A percentile compares a stretch with the other conserved stretches of the same genome.
Conservation (phyloP, 2,797 vertebrate species). For the Molossus alvarezi region DNA sequence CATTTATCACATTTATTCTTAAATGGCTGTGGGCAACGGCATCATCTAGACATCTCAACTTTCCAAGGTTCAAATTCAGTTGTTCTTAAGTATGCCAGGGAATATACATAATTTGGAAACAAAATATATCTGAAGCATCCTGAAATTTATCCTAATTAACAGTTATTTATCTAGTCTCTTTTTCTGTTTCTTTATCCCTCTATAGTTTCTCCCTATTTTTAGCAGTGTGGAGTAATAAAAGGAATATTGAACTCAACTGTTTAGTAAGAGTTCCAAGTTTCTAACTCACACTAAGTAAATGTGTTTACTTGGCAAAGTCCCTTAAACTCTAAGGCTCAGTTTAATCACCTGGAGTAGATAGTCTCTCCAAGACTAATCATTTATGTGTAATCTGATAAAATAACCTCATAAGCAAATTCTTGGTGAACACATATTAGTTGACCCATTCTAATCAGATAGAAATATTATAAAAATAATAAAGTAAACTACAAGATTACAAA, state of each 20-base stretch:
- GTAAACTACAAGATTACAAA: background rate
- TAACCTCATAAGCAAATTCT: background rate
- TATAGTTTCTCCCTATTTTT: constrained; percentile 28
- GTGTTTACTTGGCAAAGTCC: background rate
- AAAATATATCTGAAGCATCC: background rate
- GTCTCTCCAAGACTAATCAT: background rate
- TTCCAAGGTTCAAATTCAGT: background rate
- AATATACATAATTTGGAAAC: background rate
- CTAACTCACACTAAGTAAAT: constrained; percentile 38
- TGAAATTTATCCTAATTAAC: background rate
- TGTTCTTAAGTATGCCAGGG: background rate
- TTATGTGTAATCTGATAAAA: constrained; percentile 35
- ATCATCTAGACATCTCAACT: background rate
- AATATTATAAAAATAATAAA: constrained; percentile 36
- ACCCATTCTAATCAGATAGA: background rate
- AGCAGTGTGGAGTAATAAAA: background rate
- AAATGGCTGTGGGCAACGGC: rapidly evolving
- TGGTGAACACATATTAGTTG: background rate
- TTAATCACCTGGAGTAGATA: constrained; percentile 38
- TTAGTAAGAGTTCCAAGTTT: background rate
- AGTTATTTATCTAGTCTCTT: background rate
- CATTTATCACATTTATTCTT: background rate
- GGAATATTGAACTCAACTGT: background rate
- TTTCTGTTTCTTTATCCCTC: background rate
- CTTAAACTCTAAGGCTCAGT: constrained; percentile 16